These are phyloP conservation scores for Melinaea menophilus DNA, from an alignment of 2,888 invertebrate genomes.

Conservation along the genomic window DNA sequence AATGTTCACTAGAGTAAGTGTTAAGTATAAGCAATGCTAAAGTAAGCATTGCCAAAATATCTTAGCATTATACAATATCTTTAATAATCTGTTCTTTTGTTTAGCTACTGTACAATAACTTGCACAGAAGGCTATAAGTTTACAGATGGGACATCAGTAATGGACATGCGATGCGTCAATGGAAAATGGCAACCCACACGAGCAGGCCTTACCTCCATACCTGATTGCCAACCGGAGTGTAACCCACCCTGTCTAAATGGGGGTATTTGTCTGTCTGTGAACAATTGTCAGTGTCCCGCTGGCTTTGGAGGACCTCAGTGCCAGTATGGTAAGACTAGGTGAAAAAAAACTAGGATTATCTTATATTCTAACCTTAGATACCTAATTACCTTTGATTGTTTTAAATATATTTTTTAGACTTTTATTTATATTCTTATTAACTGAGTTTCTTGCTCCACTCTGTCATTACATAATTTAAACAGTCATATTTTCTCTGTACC, in stretches of 20 bases:
- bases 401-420: too few relatives aligned
- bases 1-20: constrained; percentile 82
- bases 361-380: too few relatives aligned
- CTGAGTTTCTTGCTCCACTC: too few relatives aligned
- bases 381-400: too few relatives aligned
- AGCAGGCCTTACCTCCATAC: constrained; percentile 78
- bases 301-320: constrained; percentile 84
- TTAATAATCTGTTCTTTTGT: background rate
- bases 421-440: too few relatives aligned
- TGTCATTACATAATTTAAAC: too few relatives aligned
- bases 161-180: constrained; percentile 82
- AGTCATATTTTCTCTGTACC: too few relatives aligned
- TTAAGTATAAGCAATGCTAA: background rate
- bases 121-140: constrained; percentile 83
- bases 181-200: constrained; percentile 84
- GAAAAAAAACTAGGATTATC: too few relatives aligned
- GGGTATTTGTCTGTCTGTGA: constrained; percentile 86
- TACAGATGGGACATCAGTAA: constrained; percentile 82
- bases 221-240: constrained; percentile 83
- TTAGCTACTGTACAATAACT: constrained; percentile 81
- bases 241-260: constrained; percentile 86
- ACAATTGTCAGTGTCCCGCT: constrained; percentile 87
- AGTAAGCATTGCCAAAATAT: background rate
- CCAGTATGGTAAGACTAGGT: constrained; percentile 75
- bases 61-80: too few relatives aligned